These are phyloP conservation scores for Saccostrea echinata DNA, from an alignment of 1,140 invertebrate genomes.

Conservation along the genomic window DNA sequence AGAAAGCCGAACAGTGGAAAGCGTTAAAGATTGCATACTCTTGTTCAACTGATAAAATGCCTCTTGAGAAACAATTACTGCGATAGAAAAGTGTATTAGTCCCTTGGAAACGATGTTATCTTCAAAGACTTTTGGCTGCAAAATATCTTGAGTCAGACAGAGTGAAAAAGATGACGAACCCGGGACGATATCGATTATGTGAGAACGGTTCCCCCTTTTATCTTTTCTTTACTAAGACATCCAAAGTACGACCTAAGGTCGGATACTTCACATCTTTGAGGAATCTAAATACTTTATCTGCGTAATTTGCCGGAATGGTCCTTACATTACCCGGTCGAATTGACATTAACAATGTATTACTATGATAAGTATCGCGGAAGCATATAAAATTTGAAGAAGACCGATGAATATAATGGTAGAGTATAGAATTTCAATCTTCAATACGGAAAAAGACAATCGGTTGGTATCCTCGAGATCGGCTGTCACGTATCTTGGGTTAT, in stretches of 20 bases:
- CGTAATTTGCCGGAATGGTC: slow-evolving; percentile 19
- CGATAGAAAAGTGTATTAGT: slow-evolving; percentile 39
- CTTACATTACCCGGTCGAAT: slow-evolving; percentile 25
- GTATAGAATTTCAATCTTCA: slow-evolving; percentile 35
- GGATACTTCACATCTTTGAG: slow-evolving; percentile 31
- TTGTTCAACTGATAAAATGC: slow-evolving; percentile 32
- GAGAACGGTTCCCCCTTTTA: slow-evolving; percentile 17
- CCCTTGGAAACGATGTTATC: slow-evolving; percentile 30
- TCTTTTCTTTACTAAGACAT: slow-evolving; percentile 29
- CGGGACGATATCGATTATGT: slow-evolving; percentile 33
- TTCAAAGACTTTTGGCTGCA: slow-evolving; percentile 38
- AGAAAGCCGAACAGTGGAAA: slow-evolving; percentile 29
- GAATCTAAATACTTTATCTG: slow-evolving; percentile 39
- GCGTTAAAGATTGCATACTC: slow-evolving; percentile 36
- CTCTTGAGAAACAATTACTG: slow-evolving; percentile 35
- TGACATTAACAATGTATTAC: slow-evolving; percentile 37
- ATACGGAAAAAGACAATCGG: slow-evolving; percentile 34
- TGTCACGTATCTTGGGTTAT: slow-evolving; percentile 57
- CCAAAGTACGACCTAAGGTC: slow-evolving; percentile 29
- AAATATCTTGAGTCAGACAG: slow-evolving; percentile 38
- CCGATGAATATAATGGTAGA: slow-evolving; percentile 23
- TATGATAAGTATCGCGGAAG: slow-evolving; percentile 18
- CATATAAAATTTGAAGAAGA: slow-evolving; percentile 36
- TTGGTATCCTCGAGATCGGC: neutral
- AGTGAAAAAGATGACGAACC: slow-evolving; percentile 36